A percentile compares a stretch with the other conserved stretches of the same genome.
phyloP scores from a whole-genome alignment of 2,113 vertebrate species.

The Sinocyclocheilus rhinocerous region DNA sequence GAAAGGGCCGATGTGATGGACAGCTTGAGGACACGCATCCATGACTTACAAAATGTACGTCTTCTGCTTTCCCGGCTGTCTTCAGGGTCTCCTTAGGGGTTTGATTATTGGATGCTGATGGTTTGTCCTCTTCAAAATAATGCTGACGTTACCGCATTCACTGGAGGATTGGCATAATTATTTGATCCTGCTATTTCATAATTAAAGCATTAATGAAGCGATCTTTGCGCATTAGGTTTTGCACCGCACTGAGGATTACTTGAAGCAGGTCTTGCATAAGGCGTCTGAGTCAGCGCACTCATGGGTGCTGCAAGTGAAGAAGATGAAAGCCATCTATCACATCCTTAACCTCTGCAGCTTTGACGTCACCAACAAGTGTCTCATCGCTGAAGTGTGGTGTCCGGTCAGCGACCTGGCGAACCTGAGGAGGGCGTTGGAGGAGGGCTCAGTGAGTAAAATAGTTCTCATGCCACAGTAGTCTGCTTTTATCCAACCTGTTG shows the following conservation, averaged over 20 bases:
- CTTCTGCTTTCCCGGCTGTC: background rate
- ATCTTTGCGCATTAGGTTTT: constrained; percentile 80
- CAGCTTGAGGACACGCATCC: constrained; percentile 87
- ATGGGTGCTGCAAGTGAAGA: constrained; percentile 91
- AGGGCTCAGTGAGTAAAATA: constrained; percentile 87
- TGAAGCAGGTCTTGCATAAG: constrained; percentile 90
- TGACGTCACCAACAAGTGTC: constrained; percentile 97
- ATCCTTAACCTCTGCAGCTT: constrained; percentile 97
- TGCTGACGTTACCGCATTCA: background rate
- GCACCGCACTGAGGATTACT: constrained; percentile 92
- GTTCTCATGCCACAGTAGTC: background rate
- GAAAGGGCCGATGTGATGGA: constrained; percentile 87
- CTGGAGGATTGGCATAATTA: background rate
- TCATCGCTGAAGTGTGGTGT: constrained; percentile 98
- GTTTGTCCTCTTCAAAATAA: background rate
- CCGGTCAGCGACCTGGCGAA: constrained; percentile 85
- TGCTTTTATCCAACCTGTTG: background rate
- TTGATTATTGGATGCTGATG: background rate
- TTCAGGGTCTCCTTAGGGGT: background rate
- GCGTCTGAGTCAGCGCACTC: constrained; percentile 87
- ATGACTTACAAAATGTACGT: constrained; percentile 89
- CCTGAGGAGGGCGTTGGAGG: constrained; percentile 85
- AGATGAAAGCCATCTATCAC: constrained; percentile 98
- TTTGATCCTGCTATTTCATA: background rate
- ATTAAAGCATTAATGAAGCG: background rate